Base-by-base conservation (phyloP, 1,140 invertebrate genomes). In the Aphelinus certus region DNA sequence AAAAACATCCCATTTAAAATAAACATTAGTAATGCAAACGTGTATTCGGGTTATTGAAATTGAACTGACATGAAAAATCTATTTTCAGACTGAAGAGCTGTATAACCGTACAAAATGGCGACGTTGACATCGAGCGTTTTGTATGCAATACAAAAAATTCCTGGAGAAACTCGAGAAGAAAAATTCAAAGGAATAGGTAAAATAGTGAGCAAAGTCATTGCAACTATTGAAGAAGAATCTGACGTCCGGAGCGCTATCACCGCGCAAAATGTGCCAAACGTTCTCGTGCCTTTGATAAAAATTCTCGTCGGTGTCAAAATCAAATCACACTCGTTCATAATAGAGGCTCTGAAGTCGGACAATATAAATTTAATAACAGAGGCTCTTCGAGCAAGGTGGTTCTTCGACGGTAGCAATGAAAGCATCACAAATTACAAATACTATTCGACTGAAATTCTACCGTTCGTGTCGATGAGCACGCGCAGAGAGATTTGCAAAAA, bases 291-390 rank as follows among this genome's bases (percentile, higher is more conserved):
- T 2, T n/a, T 86, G 7, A 3, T 84, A 0, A 69, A 77, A 1
- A 58, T 84, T 0, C 80, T 84, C 61, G 70, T 78, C 0, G 84
- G 80, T 0, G 80, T 83, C 26, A 69, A 80, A 26, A 47, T 77
- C 42, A 79, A 78, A 9, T 67, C 81, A 0, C 58, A 51, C 2
- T 65, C 77, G 4, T 64, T 58, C 1, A 77, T 88, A 42, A 73
- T 82, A 0, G 67, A 79, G 4, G 81, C 84, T 0, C 73, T 88
- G 0, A 81, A 76, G 57, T 83, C 83, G 3, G 79, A 82, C 0
- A 79, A 87, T 47, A 2, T 48, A 9, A 58, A 76, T 1, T n/a
- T 88, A 1, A 78, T 83, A 45, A 71, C 77, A 1, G 75, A 78
- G 62, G 86, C 83, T 26, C 55, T 88, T 0, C 78, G 81, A 10